Conservation (phyloP, 2,888 invertebrate species). For the Drosophila gaucha region DNA sequence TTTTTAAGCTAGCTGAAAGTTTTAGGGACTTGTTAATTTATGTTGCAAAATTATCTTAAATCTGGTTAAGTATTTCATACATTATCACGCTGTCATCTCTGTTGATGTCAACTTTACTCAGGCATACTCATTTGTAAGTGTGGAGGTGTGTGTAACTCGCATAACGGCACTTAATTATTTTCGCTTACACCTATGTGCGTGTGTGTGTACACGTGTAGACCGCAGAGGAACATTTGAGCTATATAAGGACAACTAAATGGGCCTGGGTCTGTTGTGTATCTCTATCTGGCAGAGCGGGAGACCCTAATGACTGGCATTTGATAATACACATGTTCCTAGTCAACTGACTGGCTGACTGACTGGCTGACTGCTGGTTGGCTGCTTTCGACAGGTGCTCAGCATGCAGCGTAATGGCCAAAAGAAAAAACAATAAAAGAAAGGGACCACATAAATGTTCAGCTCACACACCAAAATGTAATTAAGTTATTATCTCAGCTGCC, state of each 20-base stretch:
- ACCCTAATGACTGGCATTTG: slow-evolving; percentile 72
- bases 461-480: slow-evolving; percentile 68
- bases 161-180: slow-evolving; percentile 73
- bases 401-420: slow-evolving; percentile 69
- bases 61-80: slow-evolving; percentile 1
- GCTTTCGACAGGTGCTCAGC: slow-evolving; percentile 62
- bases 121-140: not conserved
- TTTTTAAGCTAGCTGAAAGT: no score
- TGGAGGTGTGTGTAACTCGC: slow-evolving; percentile 41
- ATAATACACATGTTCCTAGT: slow-evolving; percentile 73
- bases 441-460: slow-evolving; percentile 19
- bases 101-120: slow-evolving; percentile 13
- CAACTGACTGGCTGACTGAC: slow-evolving; percentile 23
- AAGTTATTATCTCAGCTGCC: slow-evolving; percentile 72
- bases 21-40: not conserved
- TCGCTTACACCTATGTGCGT: slow-evolving; percentile 49
- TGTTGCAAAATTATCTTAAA: not conserved
- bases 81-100: slow-evolving; percentile 55
- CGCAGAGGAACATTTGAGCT: slow-evolving; percentile 63
- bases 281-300: slow-evolving; percentile 6
- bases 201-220: slow-evolving; percentile 62
- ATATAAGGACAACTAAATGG: slow-evolving; percentile 60
- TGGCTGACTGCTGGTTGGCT: slow-evolving; percentile 30
- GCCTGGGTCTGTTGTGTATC: slow-evolving; percentile 7
- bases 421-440: slow-evolving; percentile 1